A percentile compares a stretch with the other conserved stretches of the same genome.
phyloP scores from a whole-genome alignment of 2,797 vertebrate species.

The Sciurus carolinensis region DNA sequence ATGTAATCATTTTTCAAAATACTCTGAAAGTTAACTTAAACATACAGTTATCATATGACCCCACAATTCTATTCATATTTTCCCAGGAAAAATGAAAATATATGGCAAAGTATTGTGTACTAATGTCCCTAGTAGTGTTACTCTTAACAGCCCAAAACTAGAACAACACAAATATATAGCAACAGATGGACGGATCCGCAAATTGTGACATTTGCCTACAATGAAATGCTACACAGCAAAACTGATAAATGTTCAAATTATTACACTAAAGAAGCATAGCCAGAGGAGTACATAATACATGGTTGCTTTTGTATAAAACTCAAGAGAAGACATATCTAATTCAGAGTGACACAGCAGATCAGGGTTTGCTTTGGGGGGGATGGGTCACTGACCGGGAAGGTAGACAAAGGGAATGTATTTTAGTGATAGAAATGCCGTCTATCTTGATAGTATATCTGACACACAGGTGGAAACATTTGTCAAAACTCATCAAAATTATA shows the following conservation, averaged over 20 bases:
- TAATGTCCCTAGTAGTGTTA: background rate
- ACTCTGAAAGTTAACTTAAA: background rate
- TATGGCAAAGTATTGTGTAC: background rate
- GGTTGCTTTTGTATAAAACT: background rate
- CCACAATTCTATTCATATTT: constrained; percentile 3
- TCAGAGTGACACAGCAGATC: background rate
- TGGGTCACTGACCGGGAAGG: background rate
- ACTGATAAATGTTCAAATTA: background rate
- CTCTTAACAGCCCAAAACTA: background rate
- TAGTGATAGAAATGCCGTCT: background rate
- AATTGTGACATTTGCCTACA: background rate
- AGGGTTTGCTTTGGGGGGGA: background rate
- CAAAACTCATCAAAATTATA: constrained; percentile 41
- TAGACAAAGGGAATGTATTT: background rate
- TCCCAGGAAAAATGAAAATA: constrained; percentile 47
- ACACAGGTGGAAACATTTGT: background rate
- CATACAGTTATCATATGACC: background rate
- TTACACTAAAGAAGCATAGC: background rate
- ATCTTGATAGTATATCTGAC: background rate
- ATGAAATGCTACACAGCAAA: background rate
- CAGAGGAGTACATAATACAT: background rate
- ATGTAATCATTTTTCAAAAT: background rate
- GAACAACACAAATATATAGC: background rate
- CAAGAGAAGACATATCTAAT: background rate
- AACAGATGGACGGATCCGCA: background rate